Evolutionary conservation across 1,140 invertebrate genomes (phyloP).

Genomic region (Maconellicoccus hirsutus): DNA sequence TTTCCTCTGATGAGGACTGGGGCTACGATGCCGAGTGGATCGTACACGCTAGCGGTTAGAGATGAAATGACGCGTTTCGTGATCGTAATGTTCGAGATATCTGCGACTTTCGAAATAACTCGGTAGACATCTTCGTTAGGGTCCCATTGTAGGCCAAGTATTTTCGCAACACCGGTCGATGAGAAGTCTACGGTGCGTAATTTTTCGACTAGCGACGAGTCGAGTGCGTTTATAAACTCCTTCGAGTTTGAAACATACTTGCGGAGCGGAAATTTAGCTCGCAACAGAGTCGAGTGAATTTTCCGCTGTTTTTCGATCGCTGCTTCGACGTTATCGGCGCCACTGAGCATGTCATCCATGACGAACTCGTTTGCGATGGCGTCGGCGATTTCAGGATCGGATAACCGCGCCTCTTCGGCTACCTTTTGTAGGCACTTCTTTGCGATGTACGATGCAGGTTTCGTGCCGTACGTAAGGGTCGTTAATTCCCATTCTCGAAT

Average conservation of each 20-base stretch:
- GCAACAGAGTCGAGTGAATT: not conserved
- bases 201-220: not conserved
- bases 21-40: slow-evolving; percentile 31
- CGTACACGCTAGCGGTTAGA: slow-evolving; percentile 29
- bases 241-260: not conserved
- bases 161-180: not conserved
- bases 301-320: not conserved
- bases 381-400: not conserved
- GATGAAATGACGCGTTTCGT: slow-evolving; percentile 26
- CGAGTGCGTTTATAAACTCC: not conserved
- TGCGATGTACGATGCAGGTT: not conserved
- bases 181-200: not conserved
- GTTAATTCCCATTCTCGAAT: not conserved
- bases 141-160: not conserved
- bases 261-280: not conserved
- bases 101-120: not conserved
- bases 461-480: not conserved
- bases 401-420: not conserved
- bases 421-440: not conserved
- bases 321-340: not conserved
- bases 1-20: slow-evolving; percentile 30
- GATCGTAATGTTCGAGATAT: not conserved
- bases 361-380: slow-evolving; percentile 33
- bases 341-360: slow-evolving; percentile 30
- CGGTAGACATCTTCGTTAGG: not conserved